Evolutionary conservation across 2,888 invertebrate species (phyloP).

Genomic region (Polietes domitor): DNA sequence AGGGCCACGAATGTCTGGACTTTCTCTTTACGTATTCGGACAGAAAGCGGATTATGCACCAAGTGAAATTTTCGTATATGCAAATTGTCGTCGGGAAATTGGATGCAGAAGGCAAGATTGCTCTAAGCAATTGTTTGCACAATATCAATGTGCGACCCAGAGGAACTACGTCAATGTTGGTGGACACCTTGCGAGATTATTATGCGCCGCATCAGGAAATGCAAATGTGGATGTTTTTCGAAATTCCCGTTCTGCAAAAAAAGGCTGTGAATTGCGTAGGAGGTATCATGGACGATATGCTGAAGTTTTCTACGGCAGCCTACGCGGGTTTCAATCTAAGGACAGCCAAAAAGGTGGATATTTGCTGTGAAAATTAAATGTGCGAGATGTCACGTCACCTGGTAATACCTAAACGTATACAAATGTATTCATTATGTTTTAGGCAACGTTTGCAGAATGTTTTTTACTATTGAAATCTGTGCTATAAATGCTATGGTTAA

Average conservation of each 20-base stretch:
- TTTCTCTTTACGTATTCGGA: slow-evolving; percentile 69
- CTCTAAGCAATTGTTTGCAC: slow-evolving; percentile 69
- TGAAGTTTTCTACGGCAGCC: slow-evolving; percentile 70
- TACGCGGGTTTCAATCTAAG: slow-evolving; percentile 51
- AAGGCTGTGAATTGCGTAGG: slow-evolving; percentile 58
- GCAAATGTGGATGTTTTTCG: slow-evolving; percentile 71
- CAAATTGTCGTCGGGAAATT: slow-evolving; percentile 66
- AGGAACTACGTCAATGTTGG: slow-evolving; percentile 1
- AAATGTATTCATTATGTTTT: no score
- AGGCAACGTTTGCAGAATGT: no score
- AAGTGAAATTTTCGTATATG: slow-evolving; percentile 69
- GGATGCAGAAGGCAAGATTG: slow-evolving; percentile 63
- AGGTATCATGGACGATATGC: slow-evolving; percentile 67
- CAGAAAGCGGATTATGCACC: slow-evolving; percentile 41
- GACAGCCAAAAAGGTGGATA: not conserved
- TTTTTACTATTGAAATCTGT: no score
- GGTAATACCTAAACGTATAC: no score
- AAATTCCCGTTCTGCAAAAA: slow-evolving; percentile 57
- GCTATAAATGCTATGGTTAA: no score
- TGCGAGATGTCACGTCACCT: no score
- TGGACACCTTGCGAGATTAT: slow-evolving; percentile 18
- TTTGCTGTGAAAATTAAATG: not conserved
- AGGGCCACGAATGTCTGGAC: slow-evolving; percentile 73
- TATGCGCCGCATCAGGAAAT: slow-evolving; percentile 1
- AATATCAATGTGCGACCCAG: slow-evolving; percentile 52